These are phyloP conservation scores for Ormyrus thymus DNA, from an alignment of 2,888 invertebrate genomes.

Conservation along the genomic window DNA sequence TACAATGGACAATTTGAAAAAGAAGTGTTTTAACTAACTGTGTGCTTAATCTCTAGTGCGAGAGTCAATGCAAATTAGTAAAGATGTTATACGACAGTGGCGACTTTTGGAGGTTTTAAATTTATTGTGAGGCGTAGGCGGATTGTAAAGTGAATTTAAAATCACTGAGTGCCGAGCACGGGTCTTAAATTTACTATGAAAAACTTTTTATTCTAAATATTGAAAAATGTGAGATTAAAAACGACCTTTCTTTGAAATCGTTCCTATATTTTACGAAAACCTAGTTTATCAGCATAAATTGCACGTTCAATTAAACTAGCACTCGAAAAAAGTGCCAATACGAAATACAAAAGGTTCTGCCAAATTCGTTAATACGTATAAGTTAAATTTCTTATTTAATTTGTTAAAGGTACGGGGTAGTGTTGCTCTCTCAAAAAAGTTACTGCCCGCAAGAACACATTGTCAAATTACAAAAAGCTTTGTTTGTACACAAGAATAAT, in stretches of 20 bases:
- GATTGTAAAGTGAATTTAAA: neutral
- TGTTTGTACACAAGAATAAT: too few species aligned
- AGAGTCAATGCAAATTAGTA: constrained; percentile 30
- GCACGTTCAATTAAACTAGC: constrained; percentile 30
- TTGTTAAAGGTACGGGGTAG: constrained; percentile 15
- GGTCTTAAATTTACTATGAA: constrained; percentile 2
- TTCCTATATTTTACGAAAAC: constrained; percentile 30
- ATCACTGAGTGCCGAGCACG: constrained; percentile 13
- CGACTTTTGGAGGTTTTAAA: constrained; percentile 8
- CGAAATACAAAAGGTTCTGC: constrained; percentile 39
- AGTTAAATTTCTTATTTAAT: constrained; percentile 5
- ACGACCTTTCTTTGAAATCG: constrained; percentile 17
- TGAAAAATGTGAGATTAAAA: constrained; percentile 11
- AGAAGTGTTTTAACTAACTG: constrained; percentile 30
- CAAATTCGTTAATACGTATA: constrained; percentile 25
- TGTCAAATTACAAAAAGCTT: too few species aligned
- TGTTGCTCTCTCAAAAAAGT: neutral
- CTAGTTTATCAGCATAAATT: constrained; percentile 10
- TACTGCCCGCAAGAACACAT: too few species aligned
- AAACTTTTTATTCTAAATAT: constrained; percentile 36
- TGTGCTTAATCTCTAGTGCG: constrained; percentile 45
- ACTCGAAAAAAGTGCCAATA: constrained; percentile 45
- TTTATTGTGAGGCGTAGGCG: neutral
- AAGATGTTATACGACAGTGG: constrained; percentile 22
- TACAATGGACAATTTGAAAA: neutral